These are phyloP conservation scores for Porphyrio hochstetteri DNA, from an alignment of 2,113 vertebrate species.

Conservation along the genomic window DNA sequence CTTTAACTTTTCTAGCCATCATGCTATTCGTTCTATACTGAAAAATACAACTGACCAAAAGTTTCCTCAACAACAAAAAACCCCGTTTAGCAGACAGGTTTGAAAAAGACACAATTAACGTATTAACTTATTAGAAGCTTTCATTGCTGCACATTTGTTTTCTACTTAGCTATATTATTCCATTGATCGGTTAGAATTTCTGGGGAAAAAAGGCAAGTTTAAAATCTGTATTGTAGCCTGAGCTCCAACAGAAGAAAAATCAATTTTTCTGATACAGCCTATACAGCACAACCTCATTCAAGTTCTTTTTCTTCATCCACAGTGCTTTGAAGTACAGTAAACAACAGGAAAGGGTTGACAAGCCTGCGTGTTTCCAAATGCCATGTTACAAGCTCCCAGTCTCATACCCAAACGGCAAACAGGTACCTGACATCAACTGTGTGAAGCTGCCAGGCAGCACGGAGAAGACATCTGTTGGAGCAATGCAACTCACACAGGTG, in stretches of 20 bases:
- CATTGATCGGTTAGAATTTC: neutral
- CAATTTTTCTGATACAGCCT: neutral
- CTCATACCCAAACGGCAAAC: neutral
- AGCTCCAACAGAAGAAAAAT: neutral
- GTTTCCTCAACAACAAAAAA: neutral
- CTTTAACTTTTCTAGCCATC: neutral
- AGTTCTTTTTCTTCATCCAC: neutral
- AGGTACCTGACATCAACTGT: neutral
- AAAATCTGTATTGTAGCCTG: neutral
- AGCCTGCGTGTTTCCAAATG: neutral
- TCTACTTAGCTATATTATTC: neutral
- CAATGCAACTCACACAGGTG: neutral
- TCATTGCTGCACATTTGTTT: neutral
- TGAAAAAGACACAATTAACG: neutral
- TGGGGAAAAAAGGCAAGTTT: neutral
- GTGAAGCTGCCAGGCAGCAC: neutral
- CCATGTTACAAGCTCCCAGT: neutral
- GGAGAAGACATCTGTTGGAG: neutral
- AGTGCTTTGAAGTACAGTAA: neutral
- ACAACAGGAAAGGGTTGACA: neutral
- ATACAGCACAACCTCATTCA: neutral
- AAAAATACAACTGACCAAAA: neutral
- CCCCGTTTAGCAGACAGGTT: neutral
- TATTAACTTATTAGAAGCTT: neutral
- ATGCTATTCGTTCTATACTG: neutral